Evolutionary conservation across 2,797 vertebrate species (phyloP).

Genomic region (Limosa lapponica): DNA sequence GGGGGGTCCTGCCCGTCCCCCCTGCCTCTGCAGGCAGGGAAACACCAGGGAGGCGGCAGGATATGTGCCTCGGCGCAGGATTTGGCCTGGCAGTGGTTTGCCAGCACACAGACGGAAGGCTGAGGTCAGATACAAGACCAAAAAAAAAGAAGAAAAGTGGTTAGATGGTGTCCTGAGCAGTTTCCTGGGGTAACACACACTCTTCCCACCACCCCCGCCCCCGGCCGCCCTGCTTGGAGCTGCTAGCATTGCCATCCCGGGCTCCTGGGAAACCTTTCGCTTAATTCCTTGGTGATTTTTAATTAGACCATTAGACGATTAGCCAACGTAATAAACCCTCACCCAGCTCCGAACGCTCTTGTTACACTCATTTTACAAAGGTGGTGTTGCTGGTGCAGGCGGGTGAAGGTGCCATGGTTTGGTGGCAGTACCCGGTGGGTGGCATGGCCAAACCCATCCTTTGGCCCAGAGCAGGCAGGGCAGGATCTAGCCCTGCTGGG

Average conservation of each 20-base stretch:
- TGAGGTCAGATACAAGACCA: neutral
- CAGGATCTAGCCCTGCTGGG: neutral
- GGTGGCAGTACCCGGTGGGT: neutral
- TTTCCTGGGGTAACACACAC: neutral
- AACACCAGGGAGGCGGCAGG: neutral
- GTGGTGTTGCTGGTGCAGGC: neutral
- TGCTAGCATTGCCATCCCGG: neutral
- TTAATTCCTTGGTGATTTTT: neutral
- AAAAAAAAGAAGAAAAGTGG: neutral
- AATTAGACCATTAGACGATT: neutral
- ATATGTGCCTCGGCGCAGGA: fast-evolving
- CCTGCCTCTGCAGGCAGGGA: neutral
- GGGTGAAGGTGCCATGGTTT: neutral
- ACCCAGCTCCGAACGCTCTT: neutral
- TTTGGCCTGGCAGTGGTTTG: neutral
- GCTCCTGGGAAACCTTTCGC: neutral
- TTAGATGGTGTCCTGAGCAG: neutral
- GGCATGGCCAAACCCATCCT: neutral
- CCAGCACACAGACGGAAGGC: neutral
- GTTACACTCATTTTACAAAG: neutral
- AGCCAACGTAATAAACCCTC: neutral
- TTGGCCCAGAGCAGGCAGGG: neutral
- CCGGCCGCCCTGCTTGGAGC: neutral
- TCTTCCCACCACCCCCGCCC: neutral
- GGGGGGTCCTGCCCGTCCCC: neutral